A percentile compares a stretch with the other conserved stretches of the same genome.
Conservation (phyloP, 2,888 invertebrate genomes). For the Galerucella nymphaeae region DNA sequence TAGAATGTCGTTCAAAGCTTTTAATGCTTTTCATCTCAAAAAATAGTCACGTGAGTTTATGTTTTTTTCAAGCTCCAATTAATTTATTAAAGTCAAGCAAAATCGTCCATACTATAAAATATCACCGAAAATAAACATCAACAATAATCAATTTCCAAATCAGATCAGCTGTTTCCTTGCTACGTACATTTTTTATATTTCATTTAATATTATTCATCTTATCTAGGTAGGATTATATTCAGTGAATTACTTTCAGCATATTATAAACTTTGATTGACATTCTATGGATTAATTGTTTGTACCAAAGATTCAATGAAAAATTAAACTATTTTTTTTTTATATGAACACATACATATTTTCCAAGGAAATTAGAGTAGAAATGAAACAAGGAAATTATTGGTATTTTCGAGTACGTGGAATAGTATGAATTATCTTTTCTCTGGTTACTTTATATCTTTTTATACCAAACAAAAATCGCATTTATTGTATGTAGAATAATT, state of each 20-base stretch:
- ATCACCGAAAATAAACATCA: no score
- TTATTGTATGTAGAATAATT: no score
- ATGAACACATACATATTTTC: neutral
- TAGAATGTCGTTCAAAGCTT: neutral
- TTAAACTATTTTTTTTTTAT: neutral
- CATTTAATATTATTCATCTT: neutral
- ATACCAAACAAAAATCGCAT: no score
- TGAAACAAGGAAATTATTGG: neutral
- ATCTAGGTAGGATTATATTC: neutral
- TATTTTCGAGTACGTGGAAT: neutral
- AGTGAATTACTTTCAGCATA: neutral
- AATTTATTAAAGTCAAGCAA: neutral
- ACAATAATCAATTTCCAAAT: no score
- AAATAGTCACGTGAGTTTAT: neutral
- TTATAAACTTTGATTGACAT: neutral
- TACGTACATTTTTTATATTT: no score
- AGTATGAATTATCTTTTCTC: neutral
- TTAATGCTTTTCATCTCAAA: neutral
- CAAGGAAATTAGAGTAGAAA: neutral
- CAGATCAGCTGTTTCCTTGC: no score
- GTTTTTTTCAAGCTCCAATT: neutral
- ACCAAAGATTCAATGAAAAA: neutral
- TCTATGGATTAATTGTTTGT: neutral
- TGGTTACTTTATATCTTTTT: neutral
- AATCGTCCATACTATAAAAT: neutral